Evolutionary conservation across 2,888 invertebrate species (phyloP).

Genomic region (Caradrina clavipalpis): DNA sequence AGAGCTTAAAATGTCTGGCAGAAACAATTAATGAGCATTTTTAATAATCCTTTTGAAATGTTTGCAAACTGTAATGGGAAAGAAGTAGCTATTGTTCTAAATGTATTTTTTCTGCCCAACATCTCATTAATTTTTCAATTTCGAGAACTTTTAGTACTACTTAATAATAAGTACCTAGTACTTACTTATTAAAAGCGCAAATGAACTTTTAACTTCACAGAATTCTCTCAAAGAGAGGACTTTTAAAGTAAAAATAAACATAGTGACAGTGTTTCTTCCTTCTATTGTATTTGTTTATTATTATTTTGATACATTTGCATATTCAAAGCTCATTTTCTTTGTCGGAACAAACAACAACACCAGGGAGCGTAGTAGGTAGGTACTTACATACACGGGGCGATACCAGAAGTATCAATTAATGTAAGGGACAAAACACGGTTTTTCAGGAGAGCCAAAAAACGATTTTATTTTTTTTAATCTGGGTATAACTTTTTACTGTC

Average conservation of each 20-base stretch:
- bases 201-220: background rate
- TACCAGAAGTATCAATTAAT: too few relatives aligned
- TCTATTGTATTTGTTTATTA: background rate
- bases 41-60: background rate
- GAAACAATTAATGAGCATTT: slow-evolving; percentile 23
- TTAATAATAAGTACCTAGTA: too few relatives aligned
- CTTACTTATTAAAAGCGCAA: background rate
- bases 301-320: background rate
- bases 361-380: background rate
- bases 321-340: background rate
- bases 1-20: slow-evolving; percentile 2
- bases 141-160: background rate
- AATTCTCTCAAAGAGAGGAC: background rate
- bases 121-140: background rate
- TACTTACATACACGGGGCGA: background rate
- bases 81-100: background rate
- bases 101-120: background rate
- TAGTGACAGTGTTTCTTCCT: too few relatives aligned
- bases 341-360: background rate
- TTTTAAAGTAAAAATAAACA: background rate
- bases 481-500: too few relatives aligned
- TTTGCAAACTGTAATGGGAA: slow-evolving; percentile 9
- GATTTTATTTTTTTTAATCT: too few relatives aligned
- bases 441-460: too few relatives aligned
- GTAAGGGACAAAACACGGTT: too few relatives aligned